Evolutionary conservation across 2,888 invertebrate species (phyloP), one percentile per base, ranked within the genome.

Genomic region (Agonum fuliginosum): DNA sequence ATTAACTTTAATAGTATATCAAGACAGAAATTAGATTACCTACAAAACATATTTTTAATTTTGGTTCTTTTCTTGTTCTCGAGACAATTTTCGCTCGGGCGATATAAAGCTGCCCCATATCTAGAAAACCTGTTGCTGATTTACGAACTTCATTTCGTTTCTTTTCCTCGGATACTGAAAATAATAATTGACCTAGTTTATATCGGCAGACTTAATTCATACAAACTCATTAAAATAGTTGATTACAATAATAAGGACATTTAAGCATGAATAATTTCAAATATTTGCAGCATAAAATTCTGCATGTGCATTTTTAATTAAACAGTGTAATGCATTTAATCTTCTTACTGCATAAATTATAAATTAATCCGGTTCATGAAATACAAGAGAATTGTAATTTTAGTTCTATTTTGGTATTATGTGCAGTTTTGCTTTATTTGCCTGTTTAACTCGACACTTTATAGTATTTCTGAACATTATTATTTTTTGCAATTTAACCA

Each of bases 201-300:
- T 37, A 37, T n/a, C 37, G 12, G 0, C 6, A 27, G 6, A 27
- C 12, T 8, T 37, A 3, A 37, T n/a, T 10, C 3, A 37, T 37
- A 2, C 12, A 6, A 10, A n/a, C 37, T 37, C 12, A n/a, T n/a
- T n/a, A n/a, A n/a, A 8, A 37, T 8, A 37, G 10, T 8, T 37
- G 37, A 37, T 37, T n/a, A 37, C 8, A 37, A n/a, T 37, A 10
- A n/a, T 37, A 12, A 6, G 46, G 46, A 46, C 46, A 46, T 46
- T 30, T 46, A 17, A 12, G 27, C 14, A 30, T 62, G 30, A 27
- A 30, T 62, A 14, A 30, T 17, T 62, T 14, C 8, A 62, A 27
- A 27, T 62, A 17, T 62, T 62, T 62, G 19, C 58, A 30, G 58
- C 27, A 62, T 62, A 62, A 62, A 27, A 62, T 54, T 54, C 54